Base-by-base conservation (phyloP, 2,113 vertebrate genomes). In the Ctenomys sociabilis region DNA sequence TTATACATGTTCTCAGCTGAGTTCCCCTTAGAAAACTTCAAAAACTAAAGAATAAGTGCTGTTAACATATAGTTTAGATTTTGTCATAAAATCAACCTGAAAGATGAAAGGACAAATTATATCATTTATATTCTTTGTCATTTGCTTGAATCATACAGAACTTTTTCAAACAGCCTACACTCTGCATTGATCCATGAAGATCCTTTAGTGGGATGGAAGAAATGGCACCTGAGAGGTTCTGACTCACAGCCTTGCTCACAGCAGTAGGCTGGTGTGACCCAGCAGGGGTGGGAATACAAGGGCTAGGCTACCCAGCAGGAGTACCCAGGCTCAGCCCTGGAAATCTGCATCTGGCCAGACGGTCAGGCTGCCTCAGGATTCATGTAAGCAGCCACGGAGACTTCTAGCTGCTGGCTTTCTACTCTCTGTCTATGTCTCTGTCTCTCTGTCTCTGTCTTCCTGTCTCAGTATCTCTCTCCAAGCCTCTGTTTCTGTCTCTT, bases 101-200 rank as follows among this genome's bases (percentile, higher is more conserved):
- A 93, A 43, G 37, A 84, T 95, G 59, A 93, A 86, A 91, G 54
- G 64, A 93, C 61, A 92, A 89, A 90, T 95, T 88, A 66, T 92
- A 85, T 93, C 88, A 95, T 86, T 95, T 95, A 49, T 13, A 63
- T 82, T 95, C 75, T 89, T 97, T 97, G 94, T 93, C 81, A 95
- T 70, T 64, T 83, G 17, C 88, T 95, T 93, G 90, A 96, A 96
- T 96, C 96, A 93, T 57, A 64, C 49, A 43, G 6, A 88, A 88
- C 68, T 95, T 93, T 91, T 93, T 81, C 75, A 81, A 82, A 52
- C 90, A 96, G 75, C 94, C 85, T 85, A 95, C 85, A 83, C 52
- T 87, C 57, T 16, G 7, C 59, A 45, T 72, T 68, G 78, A 96
- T 80, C 92, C 35, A 12, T 72, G 92, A 11, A 88, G 43, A 89